Evolutionary conservation across 2,888 invertebrate species (phyloP), one percentile per base, ranked within the genome.

Genomic region (Trichogramma evanescens): DNA sequence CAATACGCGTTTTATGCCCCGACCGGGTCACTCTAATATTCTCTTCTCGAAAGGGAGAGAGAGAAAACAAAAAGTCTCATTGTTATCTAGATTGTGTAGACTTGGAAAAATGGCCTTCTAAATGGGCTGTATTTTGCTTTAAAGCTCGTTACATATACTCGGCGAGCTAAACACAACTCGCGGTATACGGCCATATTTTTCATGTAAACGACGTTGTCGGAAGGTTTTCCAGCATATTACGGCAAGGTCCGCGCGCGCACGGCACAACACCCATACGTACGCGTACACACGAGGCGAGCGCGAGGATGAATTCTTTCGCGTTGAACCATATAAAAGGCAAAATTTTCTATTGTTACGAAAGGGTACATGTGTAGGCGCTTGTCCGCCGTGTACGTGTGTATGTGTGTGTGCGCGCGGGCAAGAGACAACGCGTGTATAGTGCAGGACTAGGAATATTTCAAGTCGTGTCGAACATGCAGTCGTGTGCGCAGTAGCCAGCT

Each of bases 321-420:
- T 54, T 43, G 52, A 53, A 43, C 49, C 49, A 52, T 55, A 59
- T 55, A 46, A 39, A 13, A 51, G 51, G 38, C 6, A 39, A 59
- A 59, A 55, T 48, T 59, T 55, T 10, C 51, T 51, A 59, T 55
- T 59, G 55, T 55, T 51, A 48, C 39, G 55, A 48, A 41, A 59
- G 54, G 44, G 13, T 13, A 13, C 13, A 1, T 13, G 13, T 13
- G 13, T 13, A 13, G 13, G 13, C 13, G 13, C 13, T 13, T 13
- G 13, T 13, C 13, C 13, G 13, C 13, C 13, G 13, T 13, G 13
- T 13, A 13, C 13, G 13, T 2, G 13, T 13, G 13, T 13, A 13
- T 2, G 13, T 13, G 13, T 13, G 13, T 13, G 13, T 13, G 13
- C 2, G 13, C 2, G 13, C 13, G 13, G 13, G 13, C 13, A 13